Conservation (phyloP, 2,113 vertebrate species). For the Oncorhynchus keta region DNA sequence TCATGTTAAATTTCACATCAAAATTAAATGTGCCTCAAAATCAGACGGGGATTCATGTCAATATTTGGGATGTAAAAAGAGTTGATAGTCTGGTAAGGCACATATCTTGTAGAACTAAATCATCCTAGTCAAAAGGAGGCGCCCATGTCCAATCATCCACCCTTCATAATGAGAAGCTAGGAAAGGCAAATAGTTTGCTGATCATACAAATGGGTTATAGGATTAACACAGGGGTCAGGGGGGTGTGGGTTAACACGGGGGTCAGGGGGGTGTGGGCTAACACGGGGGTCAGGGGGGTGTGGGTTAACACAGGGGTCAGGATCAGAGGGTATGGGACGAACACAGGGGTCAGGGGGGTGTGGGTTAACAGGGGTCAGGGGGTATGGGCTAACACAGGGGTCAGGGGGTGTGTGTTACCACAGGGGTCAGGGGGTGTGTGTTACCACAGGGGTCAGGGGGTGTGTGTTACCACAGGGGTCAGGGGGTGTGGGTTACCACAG, state of each 20-base stretch:
- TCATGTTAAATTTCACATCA: neutral
- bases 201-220: slow-evolving; percentile 56
- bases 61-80: slow-evolving; percentile 80
- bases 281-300: too few relatives aligned
- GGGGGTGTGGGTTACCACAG: neutral
- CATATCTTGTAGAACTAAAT: slow-evolving; percentile 76
- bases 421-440: neutral
- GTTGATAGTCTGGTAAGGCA: slow-evolving; percentile 85
- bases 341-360: too few relatives aligned
- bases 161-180: slow-evolving; percentile 42
- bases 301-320: too few relatives aligned
- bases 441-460: neutral
- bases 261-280: too few relatives aligned
- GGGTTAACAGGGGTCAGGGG: too few relatives aligned
- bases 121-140: slow-evolving; percentile 61
- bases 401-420: too few relatives aligned
- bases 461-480: too few relatives aligned
- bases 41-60: slow-evolving; percentile 65
- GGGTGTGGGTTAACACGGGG: too few relatives aligned
- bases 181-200: slow-evolving; percentile 1
- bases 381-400: too few relatives aligned
- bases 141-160: slow-evolving; percentile 64
- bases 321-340: too few relatives aligned
- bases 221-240: too few relatives aligned
- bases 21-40: slow-evolving; percentile 62